Evolutionary conservation across 37 sponge, comb jelly and placozoan genomes (phyloP), one percentile per base, ranked within the genome.

Genomic region (Bolinopsis microptera): DNA sequence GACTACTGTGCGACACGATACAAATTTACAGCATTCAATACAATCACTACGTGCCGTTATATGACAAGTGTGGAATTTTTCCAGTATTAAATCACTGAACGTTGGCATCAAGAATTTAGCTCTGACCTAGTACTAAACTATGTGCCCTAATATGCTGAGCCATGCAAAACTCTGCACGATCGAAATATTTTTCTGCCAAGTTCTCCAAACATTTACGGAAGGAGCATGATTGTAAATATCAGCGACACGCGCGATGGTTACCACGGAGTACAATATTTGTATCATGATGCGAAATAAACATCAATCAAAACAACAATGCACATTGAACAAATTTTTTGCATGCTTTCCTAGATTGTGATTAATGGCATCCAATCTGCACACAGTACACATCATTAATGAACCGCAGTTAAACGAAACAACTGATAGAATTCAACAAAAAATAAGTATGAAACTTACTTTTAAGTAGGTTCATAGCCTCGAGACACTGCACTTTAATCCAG

Each of bases 381-480:
- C 13, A 13, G 61, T 48, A 48, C 61, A 48, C 61, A 48, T 48
- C 61, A 48, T 13, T 48, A 48, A 48, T 13, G 13, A 48, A 18
- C 9, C 5, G 61, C 13, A 48, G 5, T 18, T 48, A 48, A 48
- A 48, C 61, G 13, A 48, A 48, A 5, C 61, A 13, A 48, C 61
- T 18, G 13, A 48, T 48, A 48, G n/a, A n/a, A n/a, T n/a, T n/a
- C n/a, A n/a, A n/a, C n/a, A n/a, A n/a, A n/a, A n/a, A n/a, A n/a
- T n/a, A n/a, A n/a, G n/a, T n/a, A n/a, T n/a, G n/a, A 32, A 77
- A 86, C 90, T 41, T 39, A 86, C 90, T 86, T 40, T 86, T 86
- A 1, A 86, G 41, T 22, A 86, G 41, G 61, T 86, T 86, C 90
- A 86, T 86, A 0, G 90, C 90, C 26, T 86, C 90, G 38, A 86